These are phyloP conservation scores for Polypedilum pembai DNA, from an alignment of 1,140 invertebrate genomes.

Conservation along the genomic window DNA sequence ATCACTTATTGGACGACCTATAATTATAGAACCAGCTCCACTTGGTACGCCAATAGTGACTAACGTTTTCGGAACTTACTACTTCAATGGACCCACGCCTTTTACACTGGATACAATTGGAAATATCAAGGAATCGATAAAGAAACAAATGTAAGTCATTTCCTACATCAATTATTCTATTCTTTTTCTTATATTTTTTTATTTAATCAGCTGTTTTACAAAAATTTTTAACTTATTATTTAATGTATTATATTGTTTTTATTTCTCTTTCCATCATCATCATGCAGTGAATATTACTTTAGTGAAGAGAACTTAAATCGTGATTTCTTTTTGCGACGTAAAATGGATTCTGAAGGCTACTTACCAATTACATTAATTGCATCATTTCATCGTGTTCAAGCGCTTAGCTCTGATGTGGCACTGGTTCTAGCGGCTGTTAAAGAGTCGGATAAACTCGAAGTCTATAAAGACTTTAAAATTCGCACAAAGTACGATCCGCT, in stretches of 20 bases:
- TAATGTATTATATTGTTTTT: too few relatives aligned
- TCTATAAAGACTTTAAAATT: conserved; percentile 71
- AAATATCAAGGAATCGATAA: conserved; percentile 64
- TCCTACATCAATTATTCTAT: conserved; percentile 22
- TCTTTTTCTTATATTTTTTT: conserved; percentile 30
- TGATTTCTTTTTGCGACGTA: conserved; percentile 92
- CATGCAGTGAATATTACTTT: conserved; percentile 96
- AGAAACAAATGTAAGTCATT: conserved; percentile 71
- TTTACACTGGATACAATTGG: conserved; percentile 46
- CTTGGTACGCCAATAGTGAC: not conserved
- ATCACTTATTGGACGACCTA: not conserved
- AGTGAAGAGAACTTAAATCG: conserved; percentile 91
- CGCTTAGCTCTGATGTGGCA: conserved; percentile 74
- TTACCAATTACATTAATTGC: conserved; percentile 89
- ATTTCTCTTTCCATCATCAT: not conserved
- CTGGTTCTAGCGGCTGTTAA: conserved; percentile 75
- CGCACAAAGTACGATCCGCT: conserved; percentile 70
- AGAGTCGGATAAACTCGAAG: conserved; percentile 73
- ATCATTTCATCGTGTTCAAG: conserved; percentile 89
- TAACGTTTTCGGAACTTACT: conserved; percentile 42
- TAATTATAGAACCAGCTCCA: not conserved
- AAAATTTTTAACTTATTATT: too few relatives aligned
- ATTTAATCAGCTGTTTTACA: conserved; percentile 1
- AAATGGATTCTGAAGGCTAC: conserved; percentile 92
- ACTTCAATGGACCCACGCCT: conserved; percentile 49